phyloP scores from a whole-genome alignment of 2,113 vertebrate genomes.

The Podiceps cristatus region DNA sequence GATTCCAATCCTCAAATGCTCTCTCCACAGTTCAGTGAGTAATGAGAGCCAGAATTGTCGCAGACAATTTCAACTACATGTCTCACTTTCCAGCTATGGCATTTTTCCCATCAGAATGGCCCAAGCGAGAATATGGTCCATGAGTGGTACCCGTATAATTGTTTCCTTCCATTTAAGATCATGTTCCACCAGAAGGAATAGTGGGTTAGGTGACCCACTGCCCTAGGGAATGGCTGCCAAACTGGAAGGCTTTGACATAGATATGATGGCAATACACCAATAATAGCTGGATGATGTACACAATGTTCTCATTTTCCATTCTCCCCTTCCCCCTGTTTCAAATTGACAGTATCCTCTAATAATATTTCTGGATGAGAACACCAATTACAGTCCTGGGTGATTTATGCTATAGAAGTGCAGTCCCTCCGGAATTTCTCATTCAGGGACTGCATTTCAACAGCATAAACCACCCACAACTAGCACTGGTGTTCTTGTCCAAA shows the following conservation, averaged over 20 bases:
- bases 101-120: neutral
- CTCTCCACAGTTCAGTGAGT: neutral
- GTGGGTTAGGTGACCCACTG: neutral
- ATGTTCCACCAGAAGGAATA: neutral
- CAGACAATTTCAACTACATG: neutral
- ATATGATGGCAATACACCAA: neutral
- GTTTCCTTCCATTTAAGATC: constrained; percentile 20
- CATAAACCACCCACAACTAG: neutral
- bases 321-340: neutral
- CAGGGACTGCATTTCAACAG: neutral
- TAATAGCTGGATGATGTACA: neutral
- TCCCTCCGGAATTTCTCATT: neutral
- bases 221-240: constrained; percentile 6
- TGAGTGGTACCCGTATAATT: neutral
- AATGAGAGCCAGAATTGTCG: neutral
- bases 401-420: neutral
- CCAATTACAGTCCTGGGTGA: neutral
- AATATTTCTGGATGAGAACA: neutral
- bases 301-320: neutral
- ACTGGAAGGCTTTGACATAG: neutral
- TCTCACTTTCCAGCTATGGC: neutral
- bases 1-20: neutral
- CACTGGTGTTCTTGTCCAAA: neutral
- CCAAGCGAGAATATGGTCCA: neutral
- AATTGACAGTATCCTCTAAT: neutral